A percentile compares a stretch with the other conserved stretches of the same genome.
phyloP scores from a whole-genome alignment of 2,888 invertebrate species.

The Diaprepes abbreviatus region DNA sequence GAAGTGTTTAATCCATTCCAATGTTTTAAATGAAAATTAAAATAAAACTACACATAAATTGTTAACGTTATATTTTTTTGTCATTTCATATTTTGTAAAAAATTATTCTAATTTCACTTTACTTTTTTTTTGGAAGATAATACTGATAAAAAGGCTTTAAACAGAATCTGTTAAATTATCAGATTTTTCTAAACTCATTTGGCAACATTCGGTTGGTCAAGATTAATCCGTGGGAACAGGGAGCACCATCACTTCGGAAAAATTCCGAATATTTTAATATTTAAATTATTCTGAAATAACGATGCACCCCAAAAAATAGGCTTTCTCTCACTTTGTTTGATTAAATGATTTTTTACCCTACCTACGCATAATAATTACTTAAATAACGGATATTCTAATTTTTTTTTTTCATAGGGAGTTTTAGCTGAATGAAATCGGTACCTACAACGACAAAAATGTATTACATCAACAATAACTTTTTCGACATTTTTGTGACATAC shows the following conservation, averaged over 20 bases:
- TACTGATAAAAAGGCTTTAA: no score
- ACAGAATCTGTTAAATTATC: no score
- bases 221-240: slow-evolving; percentile 44
- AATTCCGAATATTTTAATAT: slow-evolving; percentile 49
- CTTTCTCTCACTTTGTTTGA: slow-evolving; percentile 29
- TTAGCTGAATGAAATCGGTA: neutral
- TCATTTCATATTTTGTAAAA: no score
- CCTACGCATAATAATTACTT: slow-evolving; percentile 28
- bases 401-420: slow-evolving; percentile 19
- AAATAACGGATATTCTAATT: slow-evolving; percentile 38
- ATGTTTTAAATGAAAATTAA: no score
- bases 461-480: no score
- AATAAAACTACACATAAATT: no score
- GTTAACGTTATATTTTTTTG: no score
- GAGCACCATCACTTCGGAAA: slow-evolving; percentile 25
- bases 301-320: slow-evolving; percentile 33
- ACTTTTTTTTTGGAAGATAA: no score
- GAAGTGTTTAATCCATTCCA: neutral
- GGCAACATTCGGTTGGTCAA: slow-evolving; percentile 42
- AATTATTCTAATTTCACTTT: no score
- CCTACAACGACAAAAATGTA: no score
- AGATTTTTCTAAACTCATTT: neutral
- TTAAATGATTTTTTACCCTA: slow-evolving; percentile 38
- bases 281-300: slow-evolving; percentile 33
- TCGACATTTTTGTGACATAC: no score